A percentile compares a stretch with the other conserved stretches of the same genome.
Evolutionary conservation across 1,140 invertebrate genomes (phyloP).

Genomic region (Acromyrmex charruanus): DNA sequence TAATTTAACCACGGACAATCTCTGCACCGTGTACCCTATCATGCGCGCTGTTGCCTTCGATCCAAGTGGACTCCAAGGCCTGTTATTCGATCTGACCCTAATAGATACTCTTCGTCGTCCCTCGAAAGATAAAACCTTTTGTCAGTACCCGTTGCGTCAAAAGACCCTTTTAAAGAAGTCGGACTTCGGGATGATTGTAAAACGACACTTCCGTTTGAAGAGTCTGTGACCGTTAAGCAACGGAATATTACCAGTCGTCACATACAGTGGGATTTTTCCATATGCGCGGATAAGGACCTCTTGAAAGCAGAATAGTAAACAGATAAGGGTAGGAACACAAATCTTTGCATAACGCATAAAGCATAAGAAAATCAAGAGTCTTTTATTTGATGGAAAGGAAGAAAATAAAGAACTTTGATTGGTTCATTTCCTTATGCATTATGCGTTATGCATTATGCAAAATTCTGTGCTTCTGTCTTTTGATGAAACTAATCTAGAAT

Average conservation of each 20-base stretch:
- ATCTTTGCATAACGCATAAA: too few relatives aligned
- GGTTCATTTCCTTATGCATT: too few relatives aligned
- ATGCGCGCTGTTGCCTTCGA: conserved; percentile 57
- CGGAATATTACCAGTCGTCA: conserved; percentile 64
- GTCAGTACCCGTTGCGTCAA: conserved; percentile 29
- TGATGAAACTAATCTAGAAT: not conserved
- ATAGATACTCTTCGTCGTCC: conserved; percentile 63
- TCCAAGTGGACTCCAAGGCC: conserved; percentile 68
- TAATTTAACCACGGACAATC: conserved; percentile 59
- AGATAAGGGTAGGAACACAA: too few relatives aligned
- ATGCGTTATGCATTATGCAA: too few relatives aligned
- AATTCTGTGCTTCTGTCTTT: too few relatives aligned
- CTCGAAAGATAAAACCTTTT: conserved; percentile 65
- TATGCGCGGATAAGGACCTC: not conserved
- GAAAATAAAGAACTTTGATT: too few relatives aligned
- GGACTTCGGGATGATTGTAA: conserved; percentile 51
- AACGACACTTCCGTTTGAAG: conserved; percentile 38
- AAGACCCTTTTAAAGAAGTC: conserved; percentile 42
- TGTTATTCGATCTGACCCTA: conserved; percentile 63
- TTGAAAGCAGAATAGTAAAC: not conserved
- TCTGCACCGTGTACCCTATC: conserved; percentile 50
- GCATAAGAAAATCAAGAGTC: too few relatives aligned
- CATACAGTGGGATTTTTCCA: conserved; percentile 30
- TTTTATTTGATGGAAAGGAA: too few relatives aligned
- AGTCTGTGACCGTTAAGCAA: conserved; percentile 20